Conservation (phyloP, 2,888 invertebrate species). For the Agonopterix arenella region DNA sequence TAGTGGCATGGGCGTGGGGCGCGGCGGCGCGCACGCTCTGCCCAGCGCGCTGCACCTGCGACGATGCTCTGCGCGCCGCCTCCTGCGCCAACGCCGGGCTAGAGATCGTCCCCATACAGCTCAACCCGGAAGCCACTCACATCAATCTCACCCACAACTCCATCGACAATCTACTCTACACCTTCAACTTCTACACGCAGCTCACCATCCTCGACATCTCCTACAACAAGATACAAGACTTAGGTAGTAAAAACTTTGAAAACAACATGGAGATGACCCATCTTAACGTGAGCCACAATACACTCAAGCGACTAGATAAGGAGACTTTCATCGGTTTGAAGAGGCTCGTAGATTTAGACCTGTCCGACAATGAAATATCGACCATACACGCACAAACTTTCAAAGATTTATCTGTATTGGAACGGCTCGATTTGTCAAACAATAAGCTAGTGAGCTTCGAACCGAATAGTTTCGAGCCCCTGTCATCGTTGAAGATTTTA, state of each 20-base stretch:
- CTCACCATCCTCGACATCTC: constrained; percentile 89
- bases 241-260: constrained; percentile 90
- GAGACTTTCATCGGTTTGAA: constrained; percentile 86
- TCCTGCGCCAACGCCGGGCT: constrained; percentile 87
- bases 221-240: constrained; percentile 85
- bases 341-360: constrained; percentile 80
- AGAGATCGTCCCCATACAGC: constrained; percentile 91
- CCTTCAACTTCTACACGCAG: constrained; percentile 87
- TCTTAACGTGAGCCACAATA: constrained; percentile 87
- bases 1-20: constrained; percentile 73
- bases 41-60: constrained; percentile 88
- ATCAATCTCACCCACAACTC: constrained; percentile 91
- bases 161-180: constrained; percentile 86
- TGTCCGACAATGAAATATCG: constrained; percentile 87
- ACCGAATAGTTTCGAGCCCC: constrained; percentile 81
- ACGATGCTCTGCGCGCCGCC: constrained; percentile 85
- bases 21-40: constrained; percentile 80
- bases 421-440: constrained; percentile 84
- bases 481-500: constrained; percentile 82
- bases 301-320: constrained; percentile 82
- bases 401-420: constrained; percentile 83
- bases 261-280: constrained; percentile 84
- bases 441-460: constrained; percentile 86
- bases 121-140: constrained; percentile 90
- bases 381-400: constrained; percentile 86